Base-by-base conservation (phyloP, 2,888 invertebrate species). In the Rotaria socialis region DNA sequence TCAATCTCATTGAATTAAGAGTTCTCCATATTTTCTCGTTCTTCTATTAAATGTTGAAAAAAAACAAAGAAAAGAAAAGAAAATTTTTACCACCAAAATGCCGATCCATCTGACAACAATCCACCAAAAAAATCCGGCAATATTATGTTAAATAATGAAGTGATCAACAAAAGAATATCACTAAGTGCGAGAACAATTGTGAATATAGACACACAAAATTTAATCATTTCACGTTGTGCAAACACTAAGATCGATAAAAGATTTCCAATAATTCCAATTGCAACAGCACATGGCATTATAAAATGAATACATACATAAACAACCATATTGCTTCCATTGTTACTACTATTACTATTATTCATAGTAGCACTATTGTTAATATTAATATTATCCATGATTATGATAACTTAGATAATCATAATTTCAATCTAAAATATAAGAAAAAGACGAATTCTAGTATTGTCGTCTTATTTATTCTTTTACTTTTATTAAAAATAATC, bases 111-210 rank as follows among this genome's bases (percentile, higher is more conserved):
- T 47, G 80, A 43, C 43, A 80, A 6, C 4, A 6, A 10, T 47
- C 11, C 43, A 80, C 47, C 47, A 22, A 47, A 10, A 80, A 14
- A 80, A n/a, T 43, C 80, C 0, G 80, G 80, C 41, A 80, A 22
- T 43, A 80, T 80, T 22, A 80, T 80, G 80, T 80, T 80, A 47
- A 80, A 80, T 47, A 80, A 14, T 43, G 80, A 80, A 3, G 80
- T 80, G 5, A 41, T 80, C 47, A 80, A 80, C 47, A 80, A 80
- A n/a, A 80, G n/a, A 47, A 80, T 80, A 80, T 80, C 80, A 80
- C 80, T 80, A 22, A 80, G 47, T 80, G 80, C 43, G n/a, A 80
- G 47, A 24, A 80, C 80, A 80, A 80, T 80, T 47, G 80, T 80
- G 47, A 80, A 47, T 80, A 80, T 80, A 11, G 47, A 47, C n/a